These are phyloP conservation scores for Chloropsis hardwickii DNA, from an alignment of 2,113 vertebrate species.

Conservation along the genomic window DNA sequence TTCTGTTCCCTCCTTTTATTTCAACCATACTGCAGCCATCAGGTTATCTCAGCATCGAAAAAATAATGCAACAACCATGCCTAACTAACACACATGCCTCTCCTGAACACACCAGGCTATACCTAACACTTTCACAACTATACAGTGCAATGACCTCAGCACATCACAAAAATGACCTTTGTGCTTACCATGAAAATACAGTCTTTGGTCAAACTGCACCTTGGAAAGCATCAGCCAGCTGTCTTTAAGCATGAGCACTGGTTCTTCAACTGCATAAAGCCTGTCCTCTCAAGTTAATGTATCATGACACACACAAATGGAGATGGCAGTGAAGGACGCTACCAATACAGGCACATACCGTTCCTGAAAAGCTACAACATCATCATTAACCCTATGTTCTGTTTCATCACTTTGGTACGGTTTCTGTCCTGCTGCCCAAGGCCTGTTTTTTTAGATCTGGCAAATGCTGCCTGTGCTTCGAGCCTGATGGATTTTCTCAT, in stretches of 20 bases:
- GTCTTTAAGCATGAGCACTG: background rate
- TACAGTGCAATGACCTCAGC: background rate
- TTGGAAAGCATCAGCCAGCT: background rate
- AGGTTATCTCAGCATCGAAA: background rate
- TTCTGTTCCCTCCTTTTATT: background rate
- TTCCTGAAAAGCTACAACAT: background rate
- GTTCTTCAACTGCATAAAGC: background rate
- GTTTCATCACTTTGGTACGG: accelerated
- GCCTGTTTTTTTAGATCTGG: background rate
- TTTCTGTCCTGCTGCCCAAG: background rate
- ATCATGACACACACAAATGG: background rate
- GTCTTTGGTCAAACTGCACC: background rate
- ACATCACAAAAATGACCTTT: background rate
- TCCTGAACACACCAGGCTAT: background rate
- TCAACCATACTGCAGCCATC: background rate
- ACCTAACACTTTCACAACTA: background rate
- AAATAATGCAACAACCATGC: background rate
- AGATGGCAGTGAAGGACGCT: background rate
- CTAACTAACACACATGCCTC: background rate
- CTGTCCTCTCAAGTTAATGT: background rate
- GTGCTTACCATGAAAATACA: accelerated
- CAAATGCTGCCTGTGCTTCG: background rate
- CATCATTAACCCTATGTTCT: background rate
- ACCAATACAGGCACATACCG: background rate
- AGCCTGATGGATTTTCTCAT: background rate